Conservation (phyloP, 1,140 invertebrate species). For the Drosophila baimaii region DNA sequence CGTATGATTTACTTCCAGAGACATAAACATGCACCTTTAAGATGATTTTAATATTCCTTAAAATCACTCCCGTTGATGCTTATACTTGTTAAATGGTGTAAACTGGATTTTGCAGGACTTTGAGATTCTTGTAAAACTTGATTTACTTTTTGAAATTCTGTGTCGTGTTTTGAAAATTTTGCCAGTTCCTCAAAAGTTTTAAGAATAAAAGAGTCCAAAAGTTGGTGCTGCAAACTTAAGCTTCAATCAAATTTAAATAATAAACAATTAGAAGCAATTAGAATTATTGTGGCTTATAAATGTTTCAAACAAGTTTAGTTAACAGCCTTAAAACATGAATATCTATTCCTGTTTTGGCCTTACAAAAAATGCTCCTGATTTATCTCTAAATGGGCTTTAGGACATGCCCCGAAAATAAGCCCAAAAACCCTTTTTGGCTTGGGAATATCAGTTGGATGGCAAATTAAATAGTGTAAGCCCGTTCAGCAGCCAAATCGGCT, state of each 20-base stretch:
- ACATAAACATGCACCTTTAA: not conserved
- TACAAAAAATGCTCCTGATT: not conserved
- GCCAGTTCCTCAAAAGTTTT: not conserved
- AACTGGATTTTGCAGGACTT: not conserved
- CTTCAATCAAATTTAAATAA: not conserved
- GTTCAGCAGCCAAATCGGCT: slow-evolving; percentile 40
- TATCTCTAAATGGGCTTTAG: not conserved
- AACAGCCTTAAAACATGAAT: too few relatives aligned
- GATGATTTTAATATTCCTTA: not conserved
- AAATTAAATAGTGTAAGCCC: slow-evolving; percentile 39
- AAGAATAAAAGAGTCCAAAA: not conserved
- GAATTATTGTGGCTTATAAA: too few relatives aligned
- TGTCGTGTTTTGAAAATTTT: not conserved
- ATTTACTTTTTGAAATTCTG: too few relatives aligned
- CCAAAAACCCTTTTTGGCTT: not conserved
- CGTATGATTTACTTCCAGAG: not conserved
- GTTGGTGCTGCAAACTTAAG: not conserved
- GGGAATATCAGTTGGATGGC: slow-evolving; percentile 6
- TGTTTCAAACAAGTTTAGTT: too few relatives aligned
- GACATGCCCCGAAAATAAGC: not conserved
- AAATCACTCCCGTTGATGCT: not conserved
- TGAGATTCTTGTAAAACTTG: not conserved
- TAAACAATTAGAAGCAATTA: too few relatives aligned
- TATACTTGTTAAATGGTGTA: not conserved
- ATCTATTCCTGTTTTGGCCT: too few relatives aligned